Base-by-base conservation (phyloP, 2,113 vertebrate genomes). In the Mustela nigripes region DNA sequence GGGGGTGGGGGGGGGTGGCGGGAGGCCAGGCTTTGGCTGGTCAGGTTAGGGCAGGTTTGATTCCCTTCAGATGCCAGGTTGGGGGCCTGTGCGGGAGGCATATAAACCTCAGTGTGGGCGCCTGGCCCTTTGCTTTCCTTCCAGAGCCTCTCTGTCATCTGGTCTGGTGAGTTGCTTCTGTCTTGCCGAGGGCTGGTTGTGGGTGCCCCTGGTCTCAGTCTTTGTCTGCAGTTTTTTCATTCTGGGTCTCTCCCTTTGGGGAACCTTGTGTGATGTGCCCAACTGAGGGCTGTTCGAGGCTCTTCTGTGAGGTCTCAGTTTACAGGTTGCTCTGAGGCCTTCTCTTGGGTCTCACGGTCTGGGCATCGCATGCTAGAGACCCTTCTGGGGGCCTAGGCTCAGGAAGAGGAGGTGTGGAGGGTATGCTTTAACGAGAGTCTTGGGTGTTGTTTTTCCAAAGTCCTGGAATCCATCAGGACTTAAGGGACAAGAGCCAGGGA, bases 21-120 rank as follows among this genome's bases (percentile, higher is more conserved):
- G 78, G 78, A 87, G 36, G 86, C 89, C 89, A 97, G 67, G 63
- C 39, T 33, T 19, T 42, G 56, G 67, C 1, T 0, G 56, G 89
- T 95, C 96, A 96, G 58, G 97, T 96, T 95, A 31, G 87, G 73
- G 62, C 97, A 96, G 50, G 89, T 89, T 92, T 11, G 12, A 39
- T 62, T 89, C 84, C 91, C 67, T 63, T 26, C 36, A 87, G 90
- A 82, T n/a, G 50, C 86, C 62, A 78, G 39, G 69, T 53, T 39
- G 22, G 36, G 36, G 53, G 89, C 71, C 78, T 39, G 73, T 11
- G 62, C n/a, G 42, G 39, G 11, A 69, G 18, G 48, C 69, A 9
- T 95, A 95, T 97, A 96, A 97, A 94, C 50, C 28, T 26, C 26
- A 7, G 33, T 7, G 63, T 36, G 65, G 56, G 62, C 39, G 10